Evolutionary conservation across 2,888 invertebrate species (phyloP), one percentile per base, ranked within the genome.

Genomic region (Eledona agricola): DNA sequence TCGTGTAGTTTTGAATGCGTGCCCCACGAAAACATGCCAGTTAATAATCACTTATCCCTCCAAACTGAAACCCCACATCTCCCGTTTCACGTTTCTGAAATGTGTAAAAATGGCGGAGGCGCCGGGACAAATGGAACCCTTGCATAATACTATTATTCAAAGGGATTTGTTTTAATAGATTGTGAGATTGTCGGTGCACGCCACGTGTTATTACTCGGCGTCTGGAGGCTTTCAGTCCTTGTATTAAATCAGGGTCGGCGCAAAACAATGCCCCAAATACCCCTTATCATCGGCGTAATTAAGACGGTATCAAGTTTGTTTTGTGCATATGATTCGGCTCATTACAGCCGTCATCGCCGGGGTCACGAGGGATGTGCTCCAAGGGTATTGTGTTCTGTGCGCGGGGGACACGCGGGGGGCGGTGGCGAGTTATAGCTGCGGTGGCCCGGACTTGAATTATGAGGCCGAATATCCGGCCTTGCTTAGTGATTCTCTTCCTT

Each of bases 401-500:
- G n/a, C n/a, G n/a, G n/a, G n/a, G n/a, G n/a, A n/a, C n/a, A 17
- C 45, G 34, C 32, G 40, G 37, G 57, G 51, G 50, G 57, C 46
- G 60, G 40, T 55, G 56, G 49, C 58, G 58, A 64, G 51, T 64
- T 66, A 66, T 59, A 43, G 59, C 58, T 58, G 59, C 51, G 60
- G 63, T 60, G 57, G 51, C 56, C 55, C 59, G 59, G 61, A 55
- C 57, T 51, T 66, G 63, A 66, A 55, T 65, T 66, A 66, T 65
- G 64, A 57, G 56, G 59, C 55, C 64, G 61, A 66, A 66, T 65
- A 65, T 66, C 66, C 66, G 64, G 61, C 56, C 57, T 43, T 58
- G 62, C 58, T 60, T 47, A 43, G 50, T 38, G 26, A 43, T 50
- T 42, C 53, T 29, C 53, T 45, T 58, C 49, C 49, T 51, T 58